Base-by-base conservation (phyloP, 2,113 vertebrate species). In the Setophaga petechia region DNA sequence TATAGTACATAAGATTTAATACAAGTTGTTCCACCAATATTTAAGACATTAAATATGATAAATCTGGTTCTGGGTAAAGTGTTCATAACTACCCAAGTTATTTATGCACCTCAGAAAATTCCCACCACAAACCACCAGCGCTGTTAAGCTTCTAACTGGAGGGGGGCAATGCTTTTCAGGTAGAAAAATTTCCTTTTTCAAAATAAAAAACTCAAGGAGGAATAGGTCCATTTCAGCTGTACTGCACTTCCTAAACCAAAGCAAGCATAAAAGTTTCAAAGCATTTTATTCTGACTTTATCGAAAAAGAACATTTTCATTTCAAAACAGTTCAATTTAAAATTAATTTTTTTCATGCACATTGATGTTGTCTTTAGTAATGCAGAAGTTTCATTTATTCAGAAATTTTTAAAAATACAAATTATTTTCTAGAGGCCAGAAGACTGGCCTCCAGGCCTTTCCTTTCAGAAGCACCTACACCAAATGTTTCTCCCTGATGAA, bases 1-100 rank as follows among this genome's bases (percentile, higher is more conserved):
- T 73, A 68, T 25, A 65, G 33, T 72, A 46, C 31, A 66, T 35
- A 81, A n/a, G 62, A 61, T 89, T 94, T 94, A 77, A 78, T 90
- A 84, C 1, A 12, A 8, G 33, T 84, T 87, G 41, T 82, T 89
- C 15, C 1, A 93, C 51, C 49, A 69, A 75, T 87, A 90, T 92
- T 96, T 84, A 89, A 90, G 86, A 81, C 49, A 68, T 65, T 92
- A 89, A 95, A 95, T 75, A 78, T 61, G 73, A 92, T 58, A 90
- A 90, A 91, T 84, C 49, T 92, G 66, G 49, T 81, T 58, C 74
- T 66, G 25, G 6, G 5, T 78, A 84, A 90, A 90, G 21, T 25
- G 52, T 61, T 92, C 68, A 6, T 74, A 93, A 79, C 41, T 63
- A 54, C 16, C 11, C 30, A 83, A 84, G 57, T 79, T 62, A 87